phyloP scores from a whole-genome alignment of 2,113 vertebrate genomes.

The Lepus timidus region DNA sequence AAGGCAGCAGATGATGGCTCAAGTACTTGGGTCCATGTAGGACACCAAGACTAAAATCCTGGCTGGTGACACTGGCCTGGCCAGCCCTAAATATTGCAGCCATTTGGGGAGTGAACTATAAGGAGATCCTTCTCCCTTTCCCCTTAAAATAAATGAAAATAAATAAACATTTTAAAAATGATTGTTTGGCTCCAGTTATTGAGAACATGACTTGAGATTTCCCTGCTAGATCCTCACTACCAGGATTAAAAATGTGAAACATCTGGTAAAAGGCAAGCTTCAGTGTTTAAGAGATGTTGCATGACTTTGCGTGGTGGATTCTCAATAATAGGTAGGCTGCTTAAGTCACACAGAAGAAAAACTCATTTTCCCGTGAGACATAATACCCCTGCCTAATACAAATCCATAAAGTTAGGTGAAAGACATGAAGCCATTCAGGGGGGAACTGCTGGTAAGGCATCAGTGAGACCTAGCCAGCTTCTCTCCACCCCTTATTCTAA shows the following conservation, averaged over 20 bases:
- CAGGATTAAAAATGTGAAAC: background rate
- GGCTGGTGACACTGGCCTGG: too few relatives aligned
- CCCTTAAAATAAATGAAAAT: too few relatives aligned
- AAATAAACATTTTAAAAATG: too few relatives aligned
- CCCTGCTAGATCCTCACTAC: background rate
- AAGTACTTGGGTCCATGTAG: too few relatives aligned
- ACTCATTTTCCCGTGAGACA: background rate
- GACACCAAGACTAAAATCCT: too few relatives aligned
- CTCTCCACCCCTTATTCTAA: too few relatives aligned
- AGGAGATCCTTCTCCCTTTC: too few relatives aligned
- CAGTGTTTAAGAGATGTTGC: background rate
- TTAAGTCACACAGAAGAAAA: background rate
- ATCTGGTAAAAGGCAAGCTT: background rate
- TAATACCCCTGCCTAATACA: background rate
- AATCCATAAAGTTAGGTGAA: too few relatives aligned
- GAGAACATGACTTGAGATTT: background rate
- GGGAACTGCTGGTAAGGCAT: background rate
- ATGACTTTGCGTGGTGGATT: background rate
- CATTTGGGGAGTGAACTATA: too few relatives aligned
- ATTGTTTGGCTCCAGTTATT: background rate
- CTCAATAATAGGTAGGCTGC: background rate
- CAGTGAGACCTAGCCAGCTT: background rate
- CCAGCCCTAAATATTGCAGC: too few relatives aligned
- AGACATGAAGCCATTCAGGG: background rate
- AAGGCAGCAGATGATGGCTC: too few relatives aligned